Base-by-base conservation (phyloP, 2,888 invertebrate species). In the Sussaba pulchella region DNA sequence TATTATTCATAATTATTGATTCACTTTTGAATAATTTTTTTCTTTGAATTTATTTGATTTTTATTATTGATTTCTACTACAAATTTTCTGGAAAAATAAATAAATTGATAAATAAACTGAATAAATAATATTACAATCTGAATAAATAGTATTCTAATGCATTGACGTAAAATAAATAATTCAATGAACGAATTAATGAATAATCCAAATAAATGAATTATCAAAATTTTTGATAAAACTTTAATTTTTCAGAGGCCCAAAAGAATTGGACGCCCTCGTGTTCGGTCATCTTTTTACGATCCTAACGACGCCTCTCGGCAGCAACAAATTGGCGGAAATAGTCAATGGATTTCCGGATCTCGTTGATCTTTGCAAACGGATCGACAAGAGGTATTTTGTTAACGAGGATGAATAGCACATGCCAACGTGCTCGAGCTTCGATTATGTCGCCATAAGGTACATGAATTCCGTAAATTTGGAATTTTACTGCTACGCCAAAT, bases 261-360 rank as follows among this genome's bases (percentile, higher is more conserved):
- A 98, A 36, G 99, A 99, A 92, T 93, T 99, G 82, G 99, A 99
- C 93, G 99, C 99, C 1, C 93, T 99, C 41, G 97, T 98, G 0
- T 99, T 99, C 94, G 99, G 99, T 0, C 99, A 99, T 93, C 94
- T 99, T n/a, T 99, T 97, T 93, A 97, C 98, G 0, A 96, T 99
- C 85, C 93, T 99, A 78, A 99, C 99, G 6, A 98, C 98, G 4
- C 95, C 96, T 1, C 93, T 99, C 47, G 98, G 98, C 0, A 81
- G 73, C 67, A 96, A 96, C 89, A 94, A 95, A 82, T 94, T 99
- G 66, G 97, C 97, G 0, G 95, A 96, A 75, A 96, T 96, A 5
- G 95, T 99, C 2, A 94, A 96, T 81, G 94, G 94, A 71, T 96
- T 96, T 92, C 94, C 95, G 0, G 95, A 95, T 83, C 93, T 99